These are phyloP conservation scores for Minunthozetes semirufus DNA, from an alignment of 2,888 invertebrate genomes.

Conservation along the genomic window DNA sequence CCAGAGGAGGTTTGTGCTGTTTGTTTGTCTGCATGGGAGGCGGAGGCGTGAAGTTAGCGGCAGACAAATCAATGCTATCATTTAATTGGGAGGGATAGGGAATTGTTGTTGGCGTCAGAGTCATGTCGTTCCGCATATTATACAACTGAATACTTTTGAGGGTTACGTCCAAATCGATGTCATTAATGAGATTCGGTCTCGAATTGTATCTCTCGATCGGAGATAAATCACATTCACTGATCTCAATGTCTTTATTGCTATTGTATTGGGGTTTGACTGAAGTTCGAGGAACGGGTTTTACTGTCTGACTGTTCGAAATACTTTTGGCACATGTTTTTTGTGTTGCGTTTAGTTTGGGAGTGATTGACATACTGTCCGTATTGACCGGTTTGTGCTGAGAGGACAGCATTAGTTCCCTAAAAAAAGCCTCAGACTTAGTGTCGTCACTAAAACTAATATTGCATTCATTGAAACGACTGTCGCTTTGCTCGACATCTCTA, in stretches of 20 bases:
- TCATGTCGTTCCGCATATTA: slow-evolving; percentile 2
- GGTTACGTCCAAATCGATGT: slow-evolving; percentile 14
- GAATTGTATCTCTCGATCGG: not conserved
- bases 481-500: not conserved
- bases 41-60: not conserved
- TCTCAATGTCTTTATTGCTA: not conserved
- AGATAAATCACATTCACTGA: slow-evolving; percentile 7
- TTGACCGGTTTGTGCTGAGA: slow-evolving; percentile 3
- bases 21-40: not conserved
- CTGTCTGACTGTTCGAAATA: not conserved
- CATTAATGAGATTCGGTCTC: not conserved
- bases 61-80: not conserved
- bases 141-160: slow-evolving; percentile 8
- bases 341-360: not conserved
- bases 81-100: not conserved
- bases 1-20: slow-evolving; percentile 8
- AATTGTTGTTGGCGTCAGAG: not conserved
- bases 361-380: not conserved
- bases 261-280: not conserved
- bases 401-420: slow-evolving; percentile 11
- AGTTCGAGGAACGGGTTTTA: not conserved
- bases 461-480: not conserved
- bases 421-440: slow-evolving; percentile 32
- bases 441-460: slow-evolving; percentile 31
- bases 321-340: not conserved